Evolutionary conservation across 2,113 vertebrate genomes (phyloP).

Genomic region (Montifringilla adamsi): DNA sequence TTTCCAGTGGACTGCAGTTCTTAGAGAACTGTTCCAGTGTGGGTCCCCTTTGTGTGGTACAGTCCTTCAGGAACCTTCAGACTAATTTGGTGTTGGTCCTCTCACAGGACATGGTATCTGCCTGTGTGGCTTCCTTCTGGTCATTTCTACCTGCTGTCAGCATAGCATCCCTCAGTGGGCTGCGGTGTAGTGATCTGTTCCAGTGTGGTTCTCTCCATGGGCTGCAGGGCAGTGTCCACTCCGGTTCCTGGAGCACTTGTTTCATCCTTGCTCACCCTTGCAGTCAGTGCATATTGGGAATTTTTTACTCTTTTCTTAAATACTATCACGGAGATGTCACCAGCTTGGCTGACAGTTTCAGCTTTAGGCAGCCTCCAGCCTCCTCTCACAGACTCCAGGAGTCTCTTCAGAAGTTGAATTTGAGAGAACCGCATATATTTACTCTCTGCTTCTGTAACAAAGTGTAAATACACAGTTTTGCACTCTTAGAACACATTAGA

Average conservation of each 20-base stretch:
- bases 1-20: neutral
- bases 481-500: neutral
- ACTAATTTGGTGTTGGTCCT: neutral
- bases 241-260: neutral
- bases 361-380: neutral
- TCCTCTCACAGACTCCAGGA: neutral
- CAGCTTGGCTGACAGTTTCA: neutral
- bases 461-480: neutral
- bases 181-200: neutral
- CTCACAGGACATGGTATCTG: neutral
- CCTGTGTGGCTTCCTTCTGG: neutral
- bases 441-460: neutral
- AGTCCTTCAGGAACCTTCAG: neutral
- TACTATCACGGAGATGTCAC: neutral
- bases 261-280: fast-evolving
- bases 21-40: neutral
- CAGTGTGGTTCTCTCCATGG: fast-evolving
- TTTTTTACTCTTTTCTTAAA: neutral
- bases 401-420: neutral
- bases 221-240: neutral
- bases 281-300: neutral
- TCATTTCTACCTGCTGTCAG: fast-evolving
- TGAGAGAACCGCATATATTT: neutral
- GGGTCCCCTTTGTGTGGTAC: neutral
- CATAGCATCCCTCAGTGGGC: fast-evolving